phyloP scores from a whole-genome alignment of 2,888 invertebrate genomes.

The Tetragonula carbonaria region DNA sequence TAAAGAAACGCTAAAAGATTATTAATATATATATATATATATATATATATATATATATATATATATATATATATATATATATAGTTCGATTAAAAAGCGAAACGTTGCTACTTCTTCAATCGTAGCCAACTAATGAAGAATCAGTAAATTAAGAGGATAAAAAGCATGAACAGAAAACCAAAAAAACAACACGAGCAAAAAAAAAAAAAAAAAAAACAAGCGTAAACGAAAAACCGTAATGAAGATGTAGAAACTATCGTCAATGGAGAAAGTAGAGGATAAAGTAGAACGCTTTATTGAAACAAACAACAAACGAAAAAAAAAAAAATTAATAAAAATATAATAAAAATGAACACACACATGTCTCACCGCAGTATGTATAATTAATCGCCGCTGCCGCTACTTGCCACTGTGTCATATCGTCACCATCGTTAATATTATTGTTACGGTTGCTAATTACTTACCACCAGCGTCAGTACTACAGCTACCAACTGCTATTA shows the following conservation, averaged over 20 bases:
- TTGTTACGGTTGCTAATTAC: slow-evolving; percentile 50
- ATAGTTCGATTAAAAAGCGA: slow-evolving; percentile 40
- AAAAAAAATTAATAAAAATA: slow-evolving; percentile 15
- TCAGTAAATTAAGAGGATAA: not conserved
- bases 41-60: slow-evolving; percentile 22
- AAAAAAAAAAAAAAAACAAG: slow-evolving; percentile 17
- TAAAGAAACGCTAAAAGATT: slow-evolving; percentile 33
- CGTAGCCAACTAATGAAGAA: slow-evolving; percentile 40
- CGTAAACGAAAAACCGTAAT: slow-evolving; percentile 46
- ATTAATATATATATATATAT: not conserved
- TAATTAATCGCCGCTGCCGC: slow-evolving; percentile 54
- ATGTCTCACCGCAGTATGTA: slow-evolving; percentile 57
- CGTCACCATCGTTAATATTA: slow-evolving; percentile 49
- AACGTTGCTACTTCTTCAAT: slow-evolving; percentile 51
- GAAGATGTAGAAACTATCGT: slow-evolving; percentile 53
- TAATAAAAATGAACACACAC: slow-evolving; percentile 41
- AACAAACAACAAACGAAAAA: slow-evolving; percentile 24
- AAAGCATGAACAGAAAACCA: not conserved
- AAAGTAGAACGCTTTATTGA: slow-evolving; percentile 59
- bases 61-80: not conserved
- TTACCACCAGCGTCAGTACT: slow-evolving; percentile 50
- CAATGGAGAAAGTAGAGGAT: slow-evolving; percentile 54
- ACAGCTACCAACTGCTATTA: slow-evolving; percentile 48
- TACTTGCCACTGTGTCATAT: slow-evolving; percentile 56
- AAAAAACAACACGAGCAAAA: not conserved